Conservation (phyloP, 1,140 invertebrate genomes). For the Drosophila paulistorum region DNA sequence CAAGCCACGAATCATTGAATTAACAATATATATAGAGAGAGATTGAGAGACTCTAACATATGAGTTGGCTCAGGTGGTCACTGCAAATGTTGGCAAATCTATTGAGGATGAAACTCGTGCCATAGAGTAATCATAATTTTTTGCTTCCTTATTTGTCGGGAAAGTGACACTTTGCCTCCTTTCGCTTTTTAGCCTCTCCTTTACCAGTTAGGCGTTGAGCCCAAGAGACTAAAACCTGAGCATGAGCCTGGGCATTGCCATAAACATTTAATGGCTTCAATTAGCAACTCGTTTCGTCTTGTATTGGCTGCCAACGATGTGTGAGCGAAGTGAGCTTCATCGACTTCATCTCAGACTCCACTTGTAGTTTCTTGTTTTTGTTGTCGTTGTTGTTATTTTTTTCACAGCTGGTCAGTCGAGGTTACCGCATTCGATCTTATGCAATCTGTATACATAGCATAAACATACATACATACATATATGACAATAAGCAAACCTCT, state of each 20-base stretch:
- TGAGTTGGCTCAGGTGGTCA: conserved; percentile 52
- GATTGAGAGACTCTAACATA: too few relatives aligned
- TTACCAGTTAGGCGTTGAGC: not conserved
- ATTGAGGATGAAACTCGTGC: conserved; percentile 39
- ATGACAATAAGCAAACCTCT: conserved; percentile 6
- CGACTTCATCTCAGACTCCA: conserved; percentile 21
- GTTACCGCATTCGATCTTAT: conserved; percentile 68
- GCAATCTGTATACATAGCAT: conserved; percentile 46
- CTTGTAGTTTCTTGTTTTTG: conserved; percentile 44
- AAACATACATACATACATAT: not conserved
- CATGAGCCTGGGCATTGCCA: conserved; percentile 27
- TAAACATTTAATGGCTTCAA: conserved; percentile 73
- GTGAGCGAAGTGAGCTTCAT: conserved; percentile 52
- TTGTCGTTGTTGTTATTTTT: conserved; percentile 24
- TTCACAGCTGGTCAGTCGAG: conserved; percentile 64
- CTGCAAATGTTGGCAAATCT: conserved; percentile 32
- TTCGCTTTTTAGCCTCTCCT: conserved; percentile 55
- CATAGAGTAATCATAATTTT: conserved; percentile 71
- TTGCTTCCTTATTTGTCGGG: conserved; percentile 70
- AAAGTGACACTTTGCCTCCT: conserved; percentile 66
- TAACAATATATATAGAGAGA: conserved; percentile 3
- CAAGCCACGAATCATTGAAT: conserved; percentile 41
- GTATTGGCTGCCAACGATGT: conserved; percentile 76
- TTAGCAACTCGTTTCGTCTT: conserved; percentile 61
- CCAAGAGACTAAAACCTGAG: not conserved